phyloP scores from a whole-genome alignment of 2,888 invertebrate species.

The Parnassius mnemosyne region DNA sequence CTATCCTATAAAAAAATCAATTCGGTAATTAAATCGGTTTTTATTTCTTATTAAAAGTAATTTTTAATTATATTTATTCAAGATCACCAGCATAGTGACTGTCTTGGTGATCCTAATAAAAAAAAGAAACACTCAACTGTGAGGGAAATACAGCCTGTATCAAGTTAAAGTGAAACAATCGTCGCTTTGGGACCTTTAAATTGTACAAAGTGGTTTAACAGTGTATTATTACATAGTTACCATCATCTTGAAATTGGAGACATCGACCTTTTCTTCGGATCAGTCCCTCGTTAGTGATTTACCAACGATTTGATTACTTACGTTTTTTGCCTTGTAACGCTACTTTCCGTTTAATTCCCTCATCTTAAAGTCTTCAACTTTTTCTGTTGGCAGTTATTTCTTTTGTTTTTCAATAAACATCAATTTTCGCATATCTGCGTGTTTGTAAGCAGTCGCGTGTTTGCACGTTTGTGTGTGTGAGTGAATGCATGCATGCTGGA shows the following conservation, averaged over 20 bases:
- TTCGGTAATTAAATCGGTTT: no score
- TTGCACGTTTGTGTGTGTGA: no score
- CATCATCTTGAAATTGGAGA: conserved; percentile 39
- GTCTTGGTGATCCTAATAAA: no score
- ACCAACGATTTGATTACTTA: conserved; percentile 17
- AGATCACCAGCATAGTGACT: no score
- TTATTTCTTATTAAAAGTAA: no score
- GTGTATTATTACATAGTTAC: conserved; percentile 7
- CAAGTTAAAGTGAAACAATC: conserved; percentile 12
- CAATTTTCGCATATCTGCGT: not conserved
- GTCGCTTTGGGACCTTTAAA: conserved; percentile 26
- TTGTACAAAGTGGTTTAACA: conserved; percentile 24
- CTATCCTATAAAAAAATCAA: no score
- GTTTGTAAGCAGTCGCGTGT: no score
- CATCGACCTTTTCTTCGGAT: conserved; percentile 37
- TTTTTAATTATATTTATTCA: no score
- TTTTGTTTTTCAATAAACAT: conserved; percentile 10
- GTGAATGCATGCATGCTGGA: no score
- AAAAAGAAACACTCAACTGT: no score
- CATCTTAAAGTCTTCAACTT: conserved; percentile 5
- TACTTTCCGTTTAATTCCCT: conserved; percentile 9
- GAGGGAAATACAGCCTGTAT: no score
- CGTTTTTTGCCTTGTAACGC: conserved; percentile 24
- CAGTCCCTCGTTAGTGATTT: conserved; percentile 23
- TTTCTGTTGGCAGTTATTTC: not conserved